Evolutionary conservation across 2,797 vertebrate species (phyloP).

Genomic region (Tenualosa ilisha): DNA sequence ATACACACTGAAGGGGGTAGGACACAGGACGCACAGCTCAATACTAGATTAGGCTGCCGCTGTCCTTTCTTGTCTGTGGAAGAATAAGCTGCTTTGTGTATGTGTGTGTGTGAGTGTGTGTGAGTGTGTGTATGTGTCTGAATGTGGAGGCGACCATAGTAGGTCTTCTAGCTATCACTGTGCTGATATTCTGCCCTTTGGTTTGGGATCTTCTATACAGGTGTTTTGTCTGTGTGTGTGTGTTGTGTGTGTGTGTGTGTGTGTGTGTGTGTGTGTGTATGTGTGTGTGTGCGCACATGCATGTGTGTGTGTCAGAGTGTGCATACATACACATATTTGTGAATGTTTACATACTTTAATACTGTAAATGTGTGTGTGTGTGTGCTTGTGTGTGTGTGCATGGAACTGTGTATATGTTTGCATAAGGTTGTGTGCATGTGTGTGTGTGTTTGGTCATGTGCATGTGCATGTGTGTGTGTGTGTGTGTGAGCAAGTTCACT

Average conservation of each 20-base stretch:
- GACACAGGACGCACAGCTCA: background rate
- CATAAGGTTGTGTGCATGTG: background rate
- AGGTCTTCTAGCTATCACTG: background rate
- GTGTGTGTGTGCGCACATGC: background rate
- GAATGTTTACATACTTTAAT: too few relatives aligned
- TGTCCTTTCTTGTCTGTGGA: background rate
- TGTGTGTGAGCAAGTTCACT: background rate
- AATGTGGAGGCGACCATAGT: background rate
- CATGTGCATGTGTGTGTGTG: background rate
- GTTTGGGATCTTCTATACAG: background rate
- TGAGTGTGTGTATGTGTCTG: background rate
- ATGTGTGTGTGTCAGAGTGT: background rate
- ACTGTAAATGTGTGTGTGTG: too few relatives aligned
- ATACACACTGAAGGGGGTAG: background rate
- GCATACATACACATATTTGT: too few relatives aligned
- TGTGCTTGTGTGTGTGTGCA: too few relatives aligned
- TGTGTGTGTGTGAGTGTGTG: background rate
- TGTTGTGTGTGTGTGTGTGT: background rate
- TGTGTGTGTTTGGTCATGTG: background rate
- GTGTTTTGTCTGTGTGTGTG: too few relatives aligned
- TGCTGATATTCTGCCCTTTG: background rate
- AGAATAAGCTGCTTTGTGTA: conserved; percentile 1
- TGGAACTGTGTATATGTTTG: background rate
- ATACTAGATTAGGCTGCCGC: background rate
- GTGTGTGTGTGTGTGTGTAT: background rate